phyloP scores from a whole-genome alignment of 2,113 vertebrate genomes.

The Enhydra lutris region DNA sequence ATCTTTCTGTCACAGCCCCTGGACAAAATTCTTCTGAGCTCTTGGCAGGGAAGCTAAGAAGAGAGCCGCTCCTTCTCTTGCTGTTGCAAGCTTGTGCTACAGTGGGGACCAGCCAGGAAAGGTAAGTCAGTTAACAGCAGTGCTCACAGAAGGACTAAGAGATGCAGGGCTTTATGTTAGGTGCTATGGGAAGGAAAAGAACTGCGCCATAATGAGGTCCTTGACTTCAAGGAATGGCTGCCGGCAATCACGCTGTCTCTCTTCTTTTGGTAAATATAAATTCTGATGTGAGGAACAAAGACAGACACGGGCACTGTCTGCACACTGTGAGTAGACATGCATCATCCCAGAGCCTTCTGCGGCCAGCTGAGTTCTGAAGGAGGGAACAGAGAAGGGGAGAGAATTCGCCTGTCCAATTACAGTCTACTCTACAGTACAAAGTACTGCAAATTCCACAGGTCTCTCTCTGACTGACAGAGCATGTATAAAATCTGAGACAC shows the following conservation, averaged over 20 bases:
- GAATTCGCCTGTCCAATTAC: background rate
- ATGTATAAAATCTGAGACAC: background rate
- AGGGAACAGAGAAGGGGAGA: background rate
- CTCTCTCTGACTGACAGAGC: background rate
- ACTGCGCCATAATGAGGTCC: background rate
- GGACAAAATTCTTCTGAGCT: background rate
- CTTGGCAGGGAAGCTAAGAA: background rate
- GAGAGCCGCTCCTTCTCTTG: background rate
- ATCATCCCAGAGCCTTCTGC: background rate
- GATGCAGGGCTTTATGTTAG: background rate
- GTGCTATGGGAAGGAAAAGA: background rate
- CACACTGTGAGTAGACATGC: background rate
- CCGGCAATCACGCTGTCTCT: background rate
- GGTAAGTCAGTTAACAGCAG: background rate
- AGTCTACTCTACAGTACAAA: background rate
- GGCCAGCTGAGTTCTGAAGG: background rate
- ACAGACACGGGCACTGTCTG: background rate
- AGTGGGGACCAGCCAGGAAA: background rate
- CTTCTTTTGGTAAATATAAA: background rate
- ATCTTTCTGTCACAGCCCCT: background rate
- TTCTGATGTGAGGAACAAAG: background rate
- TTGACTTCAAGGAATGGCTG: background rate
- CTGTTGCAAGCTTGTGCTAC: accelerated
- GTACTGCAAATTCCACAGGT: background rate
- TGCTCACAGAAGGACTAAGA: background rate